Evolutionary conservation across 2,888 invertebrate genomes (phyloP), one percentile per base, ranked within the genome.

Genomic region (Drosophila quinaria): DNA sequence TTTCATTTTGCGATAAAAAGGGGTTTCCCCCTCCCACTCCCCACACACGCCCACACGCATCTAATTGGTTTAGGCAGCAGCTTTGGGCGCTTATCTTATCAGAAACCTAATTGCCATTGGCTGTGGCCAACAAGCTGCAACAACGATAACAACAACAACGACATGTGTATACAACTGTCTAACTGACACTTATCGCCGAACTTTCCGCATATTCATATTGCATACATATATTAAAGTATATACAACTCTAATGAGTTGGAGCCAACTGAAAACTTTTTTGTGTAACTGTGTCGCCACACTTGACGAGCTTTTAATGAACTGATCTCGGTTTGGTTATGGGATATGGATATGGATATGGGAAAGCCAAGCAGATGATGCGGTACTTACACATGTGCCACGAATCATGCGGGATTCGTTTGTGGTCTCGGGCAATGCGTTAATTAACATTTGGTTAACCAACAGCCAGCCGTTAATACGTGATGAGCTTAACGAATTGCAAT

Each of bases 11-110:
- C 63, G 77, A 70, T 77, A 66, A 76, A 85, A 84, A 87, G 81
- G 80, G 80, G 78, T 75, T 71, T 15, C 25, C 22, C 19, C 25
- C 22, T 4, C 19, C 31, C 25, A 58, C 33, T 11, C 41, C 50
- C 9, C 15, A n/a, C 52, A n/a, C 37, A 46, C 41, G 4, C 41
- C 41, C 35, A 44, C 64, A 61, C 63, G 42, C 70, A 59, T 71
- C 71, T 73, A 87, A 89, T 85, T 89, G 87, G 89, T 87, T 86
- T 89, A 84, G 79, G 74, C 89, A 84, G 66, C 87, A 69, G 84
- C 84, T 87, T 86, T 71, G 61, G 65, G 39, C 70, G 85, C 81
- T 85, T 85, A 84, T 89, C 87, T 85, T 89, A 89, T 85, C 89
- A 88, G 62, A 60, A 54, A 56, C 65, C 83, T 86, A 86, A 88